Evolutionary conservation across 2,797 vertebrate genomes (phyloP).

Genomic region (Chelmon rostratus): DNA sequence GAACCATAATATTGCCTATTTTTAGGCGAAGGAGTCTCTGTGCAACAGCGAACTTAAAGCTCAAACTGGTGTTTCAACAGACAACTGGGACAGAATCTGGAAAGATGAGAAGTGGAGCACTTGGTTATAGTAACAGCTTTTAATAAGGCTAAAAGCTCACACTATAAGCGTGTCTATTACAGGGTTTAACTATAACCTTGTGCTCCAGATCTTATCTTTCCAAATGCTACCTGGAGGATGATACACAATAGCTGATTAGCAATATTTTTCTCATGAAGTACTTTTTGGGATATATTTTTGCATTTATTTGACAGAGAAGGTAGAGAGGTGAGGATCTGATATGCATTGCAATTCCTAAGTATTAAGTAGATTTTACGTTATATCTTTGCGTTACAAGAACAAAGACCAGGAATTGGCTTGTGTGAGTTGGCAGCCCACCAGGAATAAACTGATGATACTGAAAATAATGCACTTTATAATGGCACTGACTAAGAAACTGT

Average conservation of each 20-base stretch:
- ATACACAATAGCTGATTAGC: too few relatives aligned
- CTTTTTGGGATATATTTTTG: background rate
- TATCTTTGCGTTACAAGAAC: too few relatives aligned
- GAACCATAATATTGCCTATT: background rate
- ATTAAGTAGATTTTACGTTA: too few relatives aligned
- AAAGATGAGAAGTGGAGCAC: background rate
- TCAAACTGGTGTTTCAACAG: background rate
- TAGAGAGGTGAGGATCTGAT: background rate
- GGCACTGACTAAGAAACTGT: background rate
- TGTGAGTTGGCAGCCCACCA: background rate
- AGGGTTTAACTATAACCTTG: background rate
- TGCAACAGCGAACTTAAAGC: background rate
- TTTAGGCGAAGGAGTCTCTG: background rate
- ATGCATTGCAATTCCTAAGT: too few relatives aligned
- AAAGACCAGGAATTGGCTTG: background rate
- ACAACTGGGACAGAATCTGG: background rate
- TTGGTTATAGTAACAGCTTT: background rate
- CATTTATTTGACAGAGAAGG: background rate
- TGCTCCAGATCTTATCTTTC: slow-evolving; percentile 3
- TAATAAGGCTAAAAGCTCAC: background rate
- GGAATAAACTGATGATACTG: background rate
- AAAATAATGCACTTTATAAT: background rate
- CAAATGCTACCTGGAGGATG: too few relatives aligned
- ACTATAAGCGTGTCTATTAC: too few relatives aligned
- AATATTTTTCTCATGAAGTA: too few relatives aligned